Conservation (phyloP, 2,113 vertebrate species). For the Paramisgurnus dabryanus region DNA sequence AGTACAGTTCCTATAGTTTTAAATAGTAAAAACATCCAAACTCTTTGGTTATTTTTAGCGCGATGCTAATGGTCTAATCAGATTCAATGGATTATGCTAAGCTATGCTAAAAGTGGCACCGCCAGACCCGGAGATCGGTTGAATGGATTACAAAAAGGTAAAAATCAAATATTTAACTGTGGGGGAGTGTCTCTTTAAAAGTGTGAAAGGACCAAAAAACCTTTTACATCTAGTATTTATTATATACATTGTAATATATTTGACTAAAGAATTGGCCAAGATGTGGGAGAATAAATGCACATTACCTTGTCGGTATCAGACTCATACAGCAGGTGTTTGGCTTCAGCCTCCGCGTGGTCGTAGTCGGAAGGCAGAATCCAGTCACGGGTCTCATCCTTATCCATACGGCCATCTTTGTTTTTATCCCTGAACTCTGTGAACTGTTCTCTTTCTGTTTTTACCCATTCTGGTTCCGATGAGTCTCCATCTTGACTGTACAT, state of each 20-base stretch:
- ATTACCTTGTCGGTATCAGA: conserved; percentile 90
- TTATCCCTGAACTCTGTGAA: conserved; percentile 95
- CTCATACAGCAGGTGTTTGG: conserved; percentile 93
- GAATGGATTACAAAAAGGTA: too few relatives aligned
- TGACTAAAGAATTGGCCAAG: background rate
- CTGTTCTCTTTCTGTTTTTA: conserved; percentile 92
- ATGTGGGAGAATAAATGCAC: background rate
- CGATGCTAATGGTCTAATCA: too few relatives aligned
- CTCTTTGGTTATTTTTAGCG: too few relatives aligned
- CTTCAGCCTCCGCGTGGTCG: conserved; percentile 94
- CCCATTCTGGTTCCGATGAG: conserved; percentile 90
- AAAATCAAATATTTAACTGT: too few relatives aligned
- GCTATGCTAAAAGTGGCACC: too few relatives aligned
- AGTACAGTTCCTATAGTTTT: too few relatives aligned
- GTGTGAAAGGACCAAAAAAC: too few relatives aligned
- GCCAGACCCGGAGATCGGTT: too few relatives aligned
- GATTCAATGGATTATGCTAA: too few relatives aligned
- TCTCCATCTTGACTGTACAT: conserved; percentile 95
- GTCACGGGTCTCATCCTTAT: conserved; percentile 93
- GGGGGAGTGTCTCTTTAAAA: too few relatives aligned
- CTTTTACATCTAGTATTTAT: too few relatives aligned
- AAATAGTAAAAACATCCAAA: too few relatives aligned
- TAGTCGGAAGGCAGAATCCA: conserved; percentile 97
- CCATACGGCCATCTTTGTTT: conserved; percentile 95
- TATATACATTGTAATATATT: background rate